Percentiles rank a stretch among this genome's conserved stretches.
Evolutionary conservation across 2,797 vertebrate species (phyloP).

Genomic region (Mormyrus hasselquistii): DNA sequence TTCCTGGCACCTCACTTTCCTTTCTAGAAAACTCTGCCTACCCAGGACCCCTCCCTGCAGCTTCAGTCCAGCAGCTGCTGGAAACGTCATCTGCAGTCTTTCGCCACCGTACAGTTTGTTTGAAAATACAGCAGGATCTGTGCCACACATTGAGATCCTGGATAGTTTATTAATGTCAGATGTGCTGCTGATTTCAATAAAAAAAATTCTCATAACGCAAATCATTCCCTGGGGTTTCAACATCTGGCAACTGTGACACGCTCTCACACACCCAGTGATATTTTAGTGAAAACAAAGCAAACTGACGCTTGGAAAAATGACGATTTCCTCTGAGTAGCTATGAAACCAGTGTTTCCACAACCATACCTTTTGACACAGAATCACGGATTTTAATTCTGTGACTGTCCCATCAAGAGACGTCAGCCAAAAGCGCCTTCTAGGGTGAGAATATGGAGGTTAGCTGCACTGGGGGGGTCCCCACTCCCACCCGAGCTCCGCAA

Average conservation of each 20-base stretch:
- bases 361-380: neutral
- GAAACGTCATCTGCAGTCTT: neutral
- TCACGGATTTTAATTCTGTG: neutral
- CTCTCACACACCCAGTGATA: neutral
- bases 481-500: neutral
- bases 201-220: neutral
- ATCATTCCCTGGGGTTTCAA: neutral
- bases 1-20: neutral
- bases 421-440: neutral
- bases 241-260: neutral
- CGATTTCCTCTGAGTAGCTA: neutral
- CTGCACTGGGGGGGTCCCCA: neutral
- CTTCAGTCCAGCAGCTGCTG: neutral
- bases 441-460: neutral
- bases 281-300: neutral
- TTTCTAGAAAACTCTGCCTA: neutral
- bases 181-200: neutral
- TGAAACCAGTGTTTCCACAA: neutral
- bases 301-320: neutral
- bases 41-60: neutral
- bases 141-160: neutral
- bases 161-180: neutral
- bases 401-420: neutral
- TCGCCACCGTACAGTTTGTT: neutral
- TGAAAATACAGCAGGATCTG: neutral